Conservation (phyloP, 2,888 invertebrate species). For the Chymomyza caudatula region DNA sequence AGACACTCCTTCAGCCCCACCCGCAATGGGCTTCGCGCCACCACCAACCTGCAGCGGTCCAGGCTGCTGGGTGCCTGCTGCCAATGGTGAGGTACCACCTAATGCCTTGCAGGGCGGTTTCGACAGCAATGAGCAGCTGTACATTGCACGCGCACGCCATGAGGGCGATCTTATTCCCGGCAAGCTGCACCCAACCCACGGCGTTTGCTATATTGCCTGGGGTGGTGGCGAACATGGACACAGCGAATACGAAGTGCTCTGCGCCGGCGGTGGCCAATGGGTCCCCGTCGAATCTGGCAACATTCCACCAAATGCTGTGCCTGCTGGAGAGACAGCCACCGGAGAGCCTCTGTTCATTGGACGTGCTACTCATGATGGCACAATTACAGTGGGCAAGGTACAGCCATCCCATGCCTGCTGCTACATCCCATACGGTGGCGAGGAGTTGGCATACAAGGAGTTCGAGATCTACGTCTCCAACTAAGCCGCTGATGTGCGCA, state of each 20-base stretch:
- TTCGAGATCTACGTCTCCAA: constrained; percentile 84
- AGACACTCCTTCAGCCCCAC: constrained; percentile 55
- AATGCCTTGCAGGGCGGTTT: constrained; percentile 84
- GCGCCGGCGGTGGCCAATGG: constrained; percentile 83
- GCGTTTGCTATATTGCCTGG: constrained; percentile 86
- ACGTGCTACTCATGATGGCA: constrained; percentile 87
- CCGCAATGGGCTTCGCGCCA: constrained; percentile 60
- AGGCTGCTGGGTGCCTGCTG: constrained; percentile 81
- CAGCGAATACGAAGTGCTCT: constrained; percentile 84
- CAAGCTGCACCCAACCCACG: constrained; percentile 83
- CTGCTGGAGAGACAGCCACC: constrained; percentile 85
- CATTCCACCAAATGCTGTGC: constrained; percentile 86
- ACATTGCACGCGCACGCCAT: constrained; percentile 84
- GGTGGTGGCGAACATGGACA: constrained; percentile 86
- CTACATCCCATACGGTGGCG: constrained; percentile 90
- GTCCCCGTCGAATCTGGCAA: constrained; percentile 81
- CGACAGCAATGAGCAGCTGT: constrained; percentile 81
- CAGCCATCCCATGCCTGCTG: constrained; percentile 89
- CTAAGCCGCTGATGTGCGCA: constrained; percentile 39
- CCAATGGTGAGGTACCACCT: constrained; percentile 83
- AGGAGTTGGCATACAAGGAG: constrained; percentile 88
- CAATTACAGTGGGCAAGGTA: constrained; percentile 88
- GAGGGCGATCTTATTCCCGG: constrained; percentile 89
- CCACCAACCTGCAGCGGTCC: constrained; percentile 70
- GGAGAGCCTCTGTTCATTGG: constrained; percentile 90